Base-by-base conservation (phyloP, 2,888 invertebrate genomes). In the Dynastes maya region DNA sequence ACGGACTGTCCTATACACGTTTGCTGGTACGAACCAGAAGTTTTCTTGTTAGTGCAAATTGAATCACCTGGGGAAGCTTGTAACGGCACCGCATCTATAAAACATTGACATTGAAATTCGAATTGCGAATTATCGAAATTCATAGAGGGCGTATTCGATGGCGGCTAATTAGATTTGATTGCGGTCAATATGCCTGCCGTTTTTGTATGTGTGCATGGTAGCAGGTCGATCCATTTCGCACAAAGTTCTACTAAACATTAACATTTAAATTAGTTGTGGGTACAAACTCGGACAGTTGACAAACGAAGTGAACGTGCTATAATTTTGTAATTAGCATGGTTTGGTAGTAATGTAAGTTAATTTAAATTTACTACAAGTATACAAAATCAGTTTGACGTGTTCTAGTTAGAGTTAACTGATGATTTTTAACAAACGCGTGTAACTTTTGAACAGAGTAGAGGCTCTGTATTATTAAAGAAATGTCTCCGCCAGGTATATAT, bases 21-120 rank as follows among this genome's bases (percentile, higher is more conserved):
- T 55, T n/a, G 27, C 1, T 16, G 55, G 27, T 37, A 8, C 72
- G 32, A 72, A 58, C 58, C 53, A 37, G 40, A 72, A 72, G 72
- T 72, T 72, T 72, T 72, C 58, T 58, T 72, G 72, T 72, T 72
- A 58, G 16, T 37, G 72, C 58, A 72, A 72, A 72, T 72, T 72
- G 72, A 58, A 58, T 58, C 40, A 40, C 51, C n/a, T 58, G 32
- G 40, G 32, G 37, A 22, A 58, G 72, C 58, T 72, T 58, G 72
- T 72, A 58, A 16, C 58, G 58, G 72, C 11, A 58, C 9, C 58
- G n/a, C 27, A 16, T 67, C 49, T 49, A 32, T 72, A 40, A 37
- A 72, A 37, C 32, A 61, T 40, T 72, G 72, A 72, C 72, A 72
- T 40, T 45, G 72, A 45, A 49, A 70, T 70, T 70, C 53, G 72